Evolutionary conservation across 1,140 invertebrate species (phyloP).

Genomic region (Cyphomyrmex costatus): DNA sequence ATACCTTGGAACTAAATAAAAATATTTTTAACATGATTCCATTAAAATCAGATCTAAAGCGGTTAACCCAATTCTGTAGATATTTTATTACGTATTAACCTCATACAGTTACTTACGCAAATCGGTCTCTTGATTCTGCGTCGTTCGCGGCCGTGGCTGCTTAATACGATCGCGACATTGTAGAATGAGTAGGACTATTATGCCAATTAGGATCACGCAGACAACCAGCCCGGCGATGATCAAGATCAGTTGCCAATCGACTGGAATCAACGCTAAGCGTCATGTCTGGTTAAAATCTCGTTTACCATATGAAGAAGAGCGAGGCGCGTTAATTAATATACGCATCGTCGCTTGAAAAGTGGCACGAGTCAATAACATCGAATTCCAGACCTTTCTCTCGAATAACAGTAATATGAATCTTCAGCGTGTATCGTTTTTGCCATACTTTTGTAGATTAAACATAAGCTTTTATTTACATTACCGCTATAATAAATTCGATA

Average conservation of each 20-base stretch:
- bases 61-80: background rate
- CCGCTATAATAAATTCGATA: background rate
- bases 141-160: conserved; percentile 83
- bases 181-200: conserved; percentile 87
- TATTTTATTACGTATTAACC: background rate
- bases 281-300: conserved; percentile 82
- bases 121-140: conserved; percentile 85
- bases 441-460: background rate
- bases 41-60: too few species aligned
- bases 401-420: background rate
- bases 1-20: too few species aligned
- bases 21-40: too few species aligned
- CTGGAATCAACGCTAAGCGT: conserved; percentile 86
- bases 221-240: conserved; percentile 87
- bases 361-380: conserved; percentile 3
- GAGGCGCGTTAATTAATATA: conserved; percentile 39
- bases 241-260: conserved; percentile 87
- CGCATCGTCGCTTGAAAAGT: background rate
- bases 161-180: conserved; percentile 87
- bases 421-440: background rate
- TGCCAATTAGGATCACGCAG: conserved; percentile 86
- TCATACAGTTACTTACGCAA: conserved; percentile 83
- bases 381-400: conserved; percentile 1
- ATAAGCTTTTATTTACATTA: background rate
- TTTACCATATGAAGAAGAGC: conserved; percentile 68